Base-by-base conservation (phyloP, 2,113 vertebrate species). In the Nycticryphes semicollaris region DNA sequence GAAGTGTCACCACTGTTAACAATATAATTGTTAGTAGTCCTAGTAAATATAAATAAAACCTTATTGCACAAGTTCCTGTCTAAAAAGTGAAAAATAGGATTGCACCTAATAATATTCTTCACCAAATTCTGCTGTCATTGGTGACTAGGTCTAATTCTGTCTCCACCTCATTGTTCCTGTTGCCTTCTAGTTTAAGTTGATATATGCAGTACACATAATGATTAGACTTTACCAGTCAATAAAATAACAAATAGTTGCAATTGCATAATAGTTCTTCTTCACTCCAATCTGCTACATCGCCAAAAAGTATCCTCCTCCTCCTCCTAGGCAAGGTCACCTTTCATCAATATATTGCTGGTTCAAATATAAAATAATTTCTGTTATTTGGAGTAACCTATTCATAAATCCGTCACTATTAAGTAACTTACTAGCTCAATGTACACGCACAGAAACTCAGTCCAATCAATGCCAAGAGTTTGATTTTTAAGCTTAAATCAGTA, bases 401-500 rank as follows among this genome's bases (percentile, higher is more conserved):
- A 66, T 83, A 85, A 96, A 94, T 93, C 89, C 74, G 70, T 95
- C 91, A 96, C 64, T 70, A 76, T 88, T 87, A 95, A 94, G 86
- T 47, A 75, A 67, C 86, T 87, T 41, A 25, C 72, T 73, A 80
- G 73, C 45, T 95, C 87, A 80, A 72, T 89, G 79, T 59, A 56
- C 50, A 64, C 64, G 47, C 27, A 85, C 47, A 87, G 82, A 93
- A 91, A 87, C 69, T 81, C 68, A 69, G 72, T 3, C 10, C 68
- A 47, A 35, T 94, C 84, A 3, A 96, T 88, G 50, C 22, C n/a
- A n/a, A 21, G 56, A 12, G 28, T 81, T 53, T 90, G 79, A 89
- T 90, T 94, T 80, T 57, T 75, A 87, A 82, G 82, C 66, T 93
- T 50, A 60, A 67, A 93, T 76, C 91, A 69, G 81, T 3, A 76